phyloP scores from a whole-genome alignment of 1,140 invertebrate species.

The Drosophila lacteicornis region DNA sequence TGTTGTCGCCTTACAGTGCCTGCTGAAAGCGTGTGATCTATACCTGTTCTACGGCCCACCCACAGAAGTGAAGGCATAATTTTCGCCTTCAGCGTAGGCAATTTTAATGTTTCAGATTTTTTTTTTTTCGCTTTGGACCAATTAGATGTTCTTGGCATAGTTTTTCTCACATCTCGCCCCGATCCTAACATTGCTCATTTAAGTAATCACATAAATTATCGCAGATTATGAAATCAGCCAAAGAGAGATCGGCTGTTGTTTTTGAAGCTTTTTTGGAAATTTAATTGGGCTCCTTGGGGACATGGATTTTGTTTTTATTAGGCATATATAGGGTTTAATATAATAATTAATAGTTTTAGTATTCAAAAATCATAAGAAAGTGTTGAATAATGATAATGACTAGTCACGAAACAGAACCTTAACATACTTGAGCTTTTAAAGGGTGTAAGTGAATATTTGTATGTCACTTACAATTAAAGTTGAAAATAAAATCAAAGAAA shows the following conservation, averaged over 20 bases:
- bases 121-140: slow-evolving; percentile 51
- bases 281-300: slow-evolving; percentile 18
- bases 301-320: slow-evolving; percentile 1
- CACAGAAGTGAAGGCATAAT: slow-evolving; percentile 26
- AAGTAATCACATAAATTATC: slow-evolving; percentile 81
- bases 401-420: neutral
- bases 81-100: slow-evolving; percentile 36
- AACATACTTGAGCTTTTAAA: neutral
- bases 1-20: slow-evolving; percentile 48
- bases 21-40: slow-evolving; percentile 2
- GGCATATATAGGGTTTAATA: slow-evolving; percentile 2
- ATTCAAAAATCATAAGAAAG: neutral
- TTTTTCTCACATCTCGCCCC: slow-evolving; percentile 54
- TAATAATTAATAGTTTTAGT: neutral
- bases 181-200: slow-evolving; percentile 73
- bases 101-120: slow-evolving; percentile 43
- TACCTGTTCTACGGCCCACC: slow-evolving; percentile 53
- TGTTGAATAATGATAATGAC: no score
- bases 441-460: neutral
- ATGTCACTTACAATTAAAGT: no score
- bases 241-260: slow-evolving; percentile 29
- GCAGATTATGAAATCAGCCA: slow-evolving; percentile 65
- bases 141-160: slow-evolving; percentile 81
- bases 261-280: neutral
- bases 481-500: neutral